These are phyloP conservation scores for Diplodus sargus DNA, from an alignment of 2,797 vertebrate species.

Conservation along the genomic window DNA sequence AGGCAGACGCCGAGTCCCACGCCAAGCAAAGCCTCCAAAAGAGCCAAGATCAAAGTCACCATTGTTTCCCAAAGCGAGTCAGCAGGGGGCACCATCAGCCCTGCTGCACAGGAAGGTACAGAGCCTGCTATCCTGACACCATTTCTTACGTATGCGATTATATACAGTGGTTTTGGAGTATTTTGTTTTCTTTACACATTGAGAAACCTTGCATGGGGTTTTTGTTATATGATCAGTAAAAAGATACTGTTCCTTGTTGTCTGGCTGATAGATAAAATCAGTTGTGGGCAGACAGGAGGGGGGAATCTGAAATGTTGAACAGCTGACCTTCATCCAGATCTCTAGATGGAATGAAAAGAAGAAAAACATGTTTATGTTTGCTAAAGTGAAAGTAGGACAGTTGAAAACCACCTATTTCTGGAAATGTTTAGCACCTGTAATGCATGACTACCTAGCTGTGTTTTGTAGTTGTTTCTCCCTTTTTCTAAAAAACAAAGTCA, in stretches of 20 bases:
- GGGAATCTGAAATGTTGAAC: background rate
- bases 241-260: background rate
- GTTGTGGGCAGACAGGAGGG: background rate
- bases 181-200: background rate
- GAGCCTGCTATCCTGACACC: background rate
- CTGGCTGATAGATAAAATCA: slow-evolving; percentile 32
- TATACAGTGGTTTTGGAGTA: background rate
- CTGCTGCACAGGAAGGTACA: slow-evolving; percentile 88
- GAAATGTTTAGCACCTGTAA: background rate
- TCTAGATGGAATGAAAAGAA: slow-evolving; percentile 9
- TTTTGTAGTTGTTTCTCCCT: background rate
- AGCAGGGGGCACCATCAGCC: slow-evolving; percentile 77
- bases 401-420: background rate
- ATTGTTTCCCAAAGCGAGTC: slow-evolving; percentile 93
- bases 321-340: background rate
- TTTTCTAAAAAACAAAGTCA: background rate
- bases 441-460: background rate
- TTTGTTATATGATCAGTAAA: background rate
- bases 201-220: background rate
- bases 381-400: slow-evolving; percentile 15
- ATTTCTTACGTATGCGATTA: background rate
- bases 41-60: slow-evolving; percentile 98
- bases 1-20: slow-evolving; percentile 91
- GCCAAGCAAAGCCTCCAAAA: slow-evolving; percentile 89
- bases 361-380: slow-evolving; percentile 14